Percentiles rank a stretch among this genome's conserved stretches.
phyloP scores from a whole-genome alignment of 1,140 invertebrate species.

The Palaemon carinicauda region DNA sequence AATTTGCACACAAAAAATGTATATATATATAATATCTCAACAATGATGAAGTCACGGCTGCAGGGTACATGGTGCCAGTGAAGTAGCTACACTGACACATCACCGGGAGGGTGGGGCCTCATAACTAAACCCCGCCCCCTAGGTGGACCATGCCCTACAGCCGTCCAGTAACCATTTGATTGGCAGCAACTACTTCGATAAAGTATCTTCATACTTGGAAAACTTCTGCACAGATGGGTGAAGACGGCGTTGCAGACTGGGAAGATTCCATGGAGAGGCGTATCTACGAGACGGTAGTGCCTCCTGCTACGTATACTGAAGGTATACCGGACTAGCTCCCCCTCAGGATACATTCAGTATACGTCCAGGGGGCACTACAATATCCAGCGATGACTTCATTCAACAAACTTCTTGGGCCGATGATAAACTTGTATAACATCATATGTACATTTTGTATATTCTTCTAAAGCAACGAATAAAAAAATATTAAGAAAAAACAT shows the following conservation, averaged over 20 bases:
- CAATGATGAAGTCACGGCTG: neutral
- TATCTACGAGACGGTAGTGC: conserved; percentile 54
- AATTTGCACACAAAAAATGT: too few relatives aligned
- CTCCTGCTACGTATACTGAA: conserved; percentile 99
- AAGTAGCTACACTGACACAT: neutral
- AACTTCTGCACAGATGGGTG: too few relatives aligned
- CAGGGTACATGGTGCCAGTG: conserved; percentile 2
- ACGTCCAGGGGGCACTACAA: conserved; percentile 81
- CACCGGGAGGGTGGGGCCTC: neutral
- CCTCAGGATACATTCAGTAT: conserved; percentile 99
- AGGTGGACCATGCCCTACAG: neutral
- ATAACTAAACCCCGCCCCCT: neutral
- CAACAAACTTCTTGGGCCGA: too few relatives aligned
- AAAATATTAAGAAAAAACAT: too few relatives aligned
- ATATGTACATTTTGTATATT: too few relatives aligned
- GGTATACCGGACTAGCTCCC: conserved; percentile 96
- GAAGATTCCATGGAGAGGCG: neutral
- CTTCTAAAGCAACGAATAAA: too few relatives aligned
- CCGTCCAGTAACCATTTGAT: neutral
- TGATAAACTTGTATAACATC: too few relatives aligned
- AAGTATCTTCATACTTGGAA: neutral
- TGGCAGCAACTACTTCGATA: neutral
- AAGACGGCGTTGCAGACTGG: neutral
- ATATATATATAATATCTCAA: too few relatives aligned
- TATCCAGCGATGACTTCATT: conserved; percentile 53